phyloP scores from a whole-genome alignment of 2,113 vertebrate species.

The Tupaia tana region DNA sequence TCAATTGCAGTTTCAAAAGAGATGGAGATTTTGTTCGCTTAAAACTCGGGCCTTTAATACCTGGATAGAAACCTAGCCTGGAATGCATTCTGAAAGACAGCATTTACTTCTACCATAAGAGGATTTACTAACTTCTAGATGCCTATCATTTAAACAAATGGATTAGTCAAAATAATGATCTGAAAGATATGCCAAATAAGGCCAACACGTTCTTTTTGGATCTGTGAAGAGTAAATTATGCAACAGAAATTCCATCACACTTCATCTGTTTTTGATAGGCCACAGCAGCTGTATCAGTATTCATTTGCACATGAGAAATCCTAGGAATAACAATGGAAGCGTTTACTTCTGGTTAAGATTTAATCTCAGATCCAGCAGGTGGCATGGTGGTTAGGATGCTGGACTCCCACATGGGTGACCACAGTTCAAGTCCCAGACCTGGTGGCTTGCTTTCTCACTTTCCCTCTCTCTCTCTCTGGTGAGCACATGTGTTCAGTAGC shows the following conservation, averaged over 20 bases:
- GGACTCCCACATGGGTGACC: no score
- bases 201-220: constrained; percentile 38
- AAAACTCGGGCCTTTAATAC: constrained; percentile 66
- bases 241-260: constrained; percentile 50
- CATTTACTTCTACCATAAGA: constrained; percentile 53
- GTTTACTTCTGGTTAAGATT: background rate
- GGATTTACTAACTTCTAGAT: constrained; percentile 23
- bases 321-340: background rate
- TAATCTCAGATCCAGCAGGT: background rate
- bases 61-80: constrained; percentile 42
- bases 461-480: no score
- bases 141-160: constrained; percentile 68
- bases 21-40: constrained; percentile 64
- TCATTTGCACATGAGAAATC: background rate
- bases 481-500: no score
- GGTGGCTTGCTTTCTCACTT: no score
- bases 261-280: constrained; percentile 49
- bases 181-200: constrained; percentile 71
- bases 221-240: constrained; percentile 58
- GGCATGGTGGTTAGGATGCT: no score
- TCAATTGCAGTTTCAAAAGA: constrained; percentile 51
- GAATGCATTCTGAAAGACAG: constrained; percentile 53
- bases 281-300: constrained; percentile 25
- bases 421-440: no score
- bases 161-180: constrained; percentile 57